Evolutionary conservation across 2,888 invertebrate species (phyloP), one percentile per base, ranked within the genome.

Genomic region (Silvanus unidentatus): DNA sequence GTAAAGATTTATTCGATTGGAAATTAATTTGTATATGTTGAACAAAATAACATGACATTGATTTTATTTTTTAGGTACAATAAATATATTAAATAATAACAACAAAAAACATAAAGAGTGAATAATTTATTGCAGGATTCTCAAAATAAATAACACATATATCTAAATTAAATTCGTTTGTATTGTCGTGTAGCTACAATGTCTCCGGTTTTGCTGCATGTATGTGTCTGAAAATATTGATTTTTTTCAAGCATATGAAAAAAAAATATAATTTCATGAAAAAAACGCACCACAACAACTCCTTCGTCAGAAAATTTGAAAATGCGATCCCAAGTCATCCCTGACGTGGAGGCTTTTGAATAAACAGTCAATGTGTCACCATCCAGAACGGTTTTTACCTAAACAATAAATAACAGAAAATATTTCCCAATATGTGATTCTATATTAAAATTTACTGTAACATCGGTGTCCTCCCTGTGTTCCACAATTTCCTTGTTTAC

Each of bases 391-490:
- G 28, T 10, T 9, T 8, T 28, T 8, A 8, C 10, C 28, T 28
- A 9, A n/a, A n/a, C 10, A 28, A 28, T 28, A 28, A 9, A 28
- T 28, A 28, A 10, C 10, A 28, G 8, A 8, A 28, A 9, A 10
- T 28, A 28, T 28, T 28, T 28, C 28, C 10, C 8, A 8, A 28
- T 9, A 28, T 28, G 28, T 28, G 8, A 35, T 12, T 35, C n/a
- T 42, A 55, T 55, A 44, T 56, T 56, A 8, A 54, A 44, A 14
- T 40, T 45, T 5, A 44, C 13, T 39, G 35, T 9, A 11, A 8
- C 13, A 35, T 9, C 11, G 13, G 9, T 50, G 37, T 56, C 59
- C n/a, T 54, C 55, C n/a, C n/a, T n/a, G n/a, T n/a, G n/a, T n/a
- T n/a, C n/a, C 13, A 50, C 52, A 45, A 52, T 55, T 43, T 58